Percentiles rank a stretch among this genome's conserved stretches.
Evolutionary conservation across 2,797 vertebrate genomes (phyloP).

Genomic region (Prionace glauca): DNA sequence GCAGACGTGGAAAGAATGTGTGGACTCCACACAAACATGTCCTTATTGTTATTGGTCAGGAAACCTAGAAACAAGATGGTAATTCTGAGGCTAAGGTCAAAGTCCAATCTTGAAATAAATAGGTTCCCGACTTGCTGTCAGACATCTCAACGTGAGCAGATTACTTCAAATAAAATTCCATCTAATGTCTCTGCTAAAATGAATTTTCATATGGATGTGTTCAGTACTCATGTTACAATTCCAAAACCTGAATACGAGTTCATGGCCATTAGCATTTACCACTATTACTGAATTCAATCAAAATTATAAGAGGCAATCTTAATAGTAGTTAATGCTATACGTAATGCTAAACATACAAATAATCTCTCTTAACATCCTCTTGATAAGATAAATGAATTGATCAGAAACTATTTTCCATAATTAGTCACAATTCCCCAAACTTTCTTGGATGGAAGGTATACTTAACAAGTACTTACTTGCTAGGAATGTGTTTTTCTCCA

Average conservation of each 20-base stretch:
- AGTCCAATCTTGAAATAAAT: too few relatives aligned
- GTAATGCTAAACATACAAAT: neutral
- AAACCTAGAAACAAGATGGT: too few relatives aligned
- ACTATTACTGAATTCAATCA: neutral
- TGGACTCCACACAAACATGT: too few relatives aligned
- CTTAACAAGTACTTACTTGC: slow-evolving; percentile 53
- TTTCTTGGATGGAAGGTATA: neutral
- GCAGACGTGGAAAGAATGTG: too few relatives aligned
- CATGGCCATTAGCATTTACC: neutral
- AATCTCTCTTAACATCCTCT: neutral
- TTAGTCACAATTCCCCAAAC: neutral
- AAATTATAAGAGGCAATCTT: neutral
- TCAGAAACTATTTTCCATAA: neutral
- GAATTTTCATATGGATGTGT: neutral
- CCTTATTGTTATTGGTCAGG: too few relatives aligned
- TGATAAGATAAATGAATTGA: neutral
- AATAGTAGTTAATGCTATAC: neutral
- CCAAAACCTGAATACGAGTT: neutral
- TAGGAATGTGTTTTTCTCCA: slow-evolving; percentile 55
- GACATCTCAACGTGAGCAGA: too few relatives aligned
- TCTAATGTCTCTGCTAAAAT: neutral
- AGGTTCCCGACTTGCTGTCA: too few relatives aligned
- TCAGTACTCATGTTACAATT: neutral
- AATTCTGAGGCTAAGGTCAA: too few relatives aligned
- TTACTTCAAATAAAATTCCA: too few relatives aligned